Conservation (phyloP, 2,888 invertebrate genomes). For the Phragmatobia fuliginosa region DNA sequence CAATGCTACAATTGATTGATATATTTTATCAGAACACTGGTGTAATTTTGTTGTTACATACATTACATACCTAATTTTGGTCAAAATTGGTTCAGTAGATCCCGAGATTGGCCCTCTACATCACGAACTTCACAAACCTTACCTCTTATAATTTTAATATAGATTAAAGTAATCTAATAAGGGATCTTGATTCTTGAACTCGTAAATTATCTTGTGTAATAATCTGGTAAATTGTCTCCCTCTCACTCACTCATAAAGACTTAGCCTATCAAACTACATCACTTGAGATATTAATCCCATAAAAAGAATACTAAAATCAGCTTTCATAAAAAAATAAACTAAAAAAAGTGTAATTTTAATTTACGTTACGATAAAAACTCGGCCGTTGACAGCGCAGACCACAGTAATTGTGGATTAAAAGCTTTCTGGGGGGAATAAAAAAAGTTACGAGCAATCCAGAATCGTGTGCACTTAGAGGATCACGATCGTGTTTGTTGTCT, state of each 20-base stretch:
- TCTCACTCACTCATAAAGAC: background rate
- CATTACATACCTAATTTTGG: too few species aligned
- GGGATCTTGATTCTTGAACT: background rate
- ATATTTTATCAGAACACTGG: too few species aligned
- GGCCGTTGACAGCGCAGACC: constrained; percentile 26
- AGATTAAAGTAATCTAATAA: too few species aligned
- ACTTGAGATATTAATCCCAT: background rate
- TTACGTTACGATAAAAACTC: constrained; percentile 35
- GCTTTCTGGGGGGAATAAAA: constrained; percentile 35
- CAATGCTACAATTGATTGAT: too few species aligned
- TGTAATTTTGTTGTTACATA: too few species aligned
- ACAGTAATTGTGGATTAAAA: constrained; percentile 48
- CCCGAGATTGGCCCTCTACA: too few species aligned
- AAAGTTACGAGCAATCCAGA: constrained; percentile 37
- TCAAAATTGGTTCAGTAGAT: too few species aligned
- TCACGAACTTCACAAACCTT: too few species aligned
- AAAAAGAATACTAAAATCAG: constrained; percentile 17
- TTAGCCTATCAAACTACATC: background rate
- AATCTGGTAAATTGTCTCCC: too few species aligned
- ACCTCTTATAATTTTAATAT: background rate
- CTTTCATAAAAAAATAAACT: constrained; percentile 14
- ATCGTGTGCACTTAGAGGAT: constrained; percentile 35
- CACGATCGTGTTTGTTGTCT: constrained; percentile 22
- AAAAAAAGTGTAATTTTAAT: constrained; percentile 30
- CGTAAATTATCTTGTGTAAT: too few species aligned